Percentiles rank a stretch among this genome's conserved stretches.
phyloP scores from a whole-genome alignment of 2,113 vertebrate species.

The Pseudorasbora parva region DNA sequence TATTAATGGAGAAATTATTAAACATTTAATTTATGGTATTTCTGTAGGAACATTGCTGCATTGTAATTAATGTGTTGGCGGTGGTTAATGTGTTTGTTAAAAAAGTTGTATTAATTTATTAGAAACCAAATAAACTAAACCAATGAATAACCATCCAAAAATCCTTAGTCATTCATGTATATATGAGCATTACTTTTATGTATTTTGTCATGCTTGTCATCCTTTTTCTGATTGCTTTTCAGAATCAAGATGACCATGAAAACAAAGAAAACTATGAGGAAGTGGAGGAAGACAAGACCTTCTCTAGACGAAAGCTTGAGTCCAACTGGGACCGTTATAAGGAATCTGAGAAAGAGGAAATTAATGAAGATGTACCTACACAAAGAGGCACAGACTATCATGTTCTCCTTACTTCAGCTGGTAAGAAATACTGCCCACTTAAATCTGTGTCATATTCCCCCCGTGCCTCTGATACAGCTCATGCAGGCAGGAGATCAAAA shows the following conservation, averaged over 20 bases:
- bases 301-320: constrained; percentile 87
- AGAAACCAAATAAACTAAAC: too few species aligned
- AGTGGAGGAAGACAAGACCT: constrained; percentile 66
- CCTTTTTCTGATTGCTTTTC: neutral
- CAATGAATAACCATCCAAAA: neutral
- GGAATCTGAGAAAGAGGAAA: constrained; percentile 76
- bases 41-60: neutral
- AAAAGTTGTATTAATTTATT: too few species aligned
- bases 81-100: too few species aligned
- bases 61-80: neutral
- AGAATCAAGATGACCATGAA: constrained; percentile 68
- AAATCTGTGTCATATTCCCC: constrained; percentile 29
- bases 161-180: too few species aligned
- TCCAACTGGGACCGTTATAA: constrained; percentile 92
- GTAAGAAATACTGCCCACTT: constrained; percentile 69
- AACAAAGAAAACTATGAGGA: constrained; percentile 63
- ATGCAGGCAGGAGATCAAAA: constrained; percentile 9
- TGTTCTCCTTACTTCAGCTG: constrained; percentile 83
- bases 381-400: constrained; percentile 89
- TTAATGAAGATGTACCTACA: constrained; percentile 71
- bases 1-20: neutral
- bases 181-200: neutral
- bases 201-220: neutral
- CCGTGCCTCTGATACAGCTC: constrained; percentile 6
- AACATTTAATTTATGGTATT: neutral